Evolutionary conservation across 2,888 invertebrate genomes (phyloP).

Genomic region (Barypeithes pellucidus): DNA sequence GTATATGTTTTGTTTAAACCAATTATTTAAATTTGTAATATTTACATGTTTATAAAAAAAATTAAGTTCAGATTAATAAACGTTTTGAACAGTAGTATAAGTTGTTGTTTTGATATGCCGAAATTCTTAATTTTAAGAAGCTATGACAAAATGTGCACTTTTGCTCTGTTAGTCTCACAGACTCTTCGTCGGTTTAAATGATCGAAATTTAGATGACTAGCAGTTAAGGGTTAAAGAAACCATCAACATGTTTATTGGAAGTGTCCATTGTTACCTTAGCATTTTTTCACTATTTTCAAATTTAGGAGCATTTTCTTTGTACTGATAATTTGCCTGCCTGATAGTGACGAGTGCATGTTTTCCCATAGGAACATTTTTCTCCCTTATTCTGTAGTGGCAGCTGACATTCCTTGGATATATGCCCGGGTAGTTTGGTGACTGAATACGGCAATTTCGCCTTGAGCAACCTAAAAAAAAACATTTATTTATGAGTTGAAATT

Average conservation of each 20-base stretch:
- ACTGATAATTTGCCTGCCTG: slow-evolving; percentile 84
- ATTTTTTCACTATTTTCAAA: slow-evolving; percentile 84
- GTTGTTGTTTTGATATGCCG: neutral
- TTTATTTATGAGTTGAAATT: too few relatives aligned
- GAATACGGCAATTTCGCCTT: slow-evolving; percentile 77
- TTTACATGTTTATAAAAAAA: neutral
- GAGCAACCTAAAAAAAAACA: slow-evolving; percentile 74
- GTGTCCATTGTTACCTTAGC: slow-evolving; percentile 79
- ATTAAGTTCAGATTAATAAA: too few relatives aligned
- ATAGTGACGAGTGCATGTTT: slow-evolving; percentile 84
- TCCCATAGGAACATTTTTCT: slow-evolving; percentile 76
- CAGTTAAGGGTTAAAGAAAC: too few relatives aligned
- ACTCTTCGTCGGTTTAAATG: neutral
- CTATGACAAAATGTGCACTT: neutral
- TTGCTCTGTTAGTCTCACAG: neutral
- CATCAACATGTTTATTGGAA: too few relatives aligned
- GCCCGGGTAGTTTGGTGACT: slow-evolving; percentile 93
- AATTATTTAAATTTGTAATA: neutral
- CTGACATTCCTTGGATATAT: slow-evolving; percentile 91
- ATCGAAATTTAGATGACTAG: neutral
- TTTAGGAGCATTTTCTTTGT: slow-evolving; percentile 85
- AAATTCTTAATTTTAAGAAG: neutral
- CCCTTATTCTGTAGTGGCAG: slow-evolving; percentile 69
- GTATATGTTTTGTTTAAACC: neutral
- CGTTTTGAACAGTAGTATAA: too few relatives aligned